Percentiles rank a stretch among this genome's conserved stretches.
These are phyloP conservation scores for Dermolepida albohirtum DNA, from an alignment of 2,888 invertebrate species.

Conservation along the genomic window DNA sequence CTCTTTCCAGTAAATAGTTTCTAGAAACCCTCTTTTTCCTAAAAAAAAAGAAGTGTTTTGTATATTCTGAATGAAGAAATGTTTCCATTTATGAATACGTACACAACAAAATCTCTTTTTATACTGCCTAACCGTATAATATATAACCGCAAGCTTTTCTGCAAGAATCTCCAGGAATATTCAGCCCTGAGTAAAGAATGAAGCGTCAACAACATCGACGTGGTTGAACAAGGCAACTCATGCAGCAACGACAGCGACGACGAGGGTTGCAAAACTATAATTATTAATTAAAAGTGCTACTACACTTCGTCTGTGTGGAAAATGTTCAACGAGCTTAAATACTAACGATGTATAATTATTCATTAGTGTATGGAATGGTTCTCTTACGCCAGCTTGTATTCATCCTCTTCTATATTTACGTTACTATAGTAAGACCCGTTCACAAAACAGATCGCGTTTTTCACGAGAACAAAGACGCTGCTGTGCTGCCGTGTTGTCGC, in stretches of 20 bases:
- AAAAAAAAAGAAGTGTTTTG: no score
- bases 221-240: conserved; percentile 3
- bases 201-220: conserved; percentile 4
- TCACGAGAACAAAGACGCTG: no score
- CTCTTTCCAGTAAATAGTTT: no score
- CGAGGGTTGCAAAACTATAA: conserved; percentile 26
- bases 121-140: no score
- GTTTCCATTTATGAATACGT: no score
- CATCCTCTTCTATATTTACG: conserved; percentile 2
- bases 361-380: conserved; percentile 9
- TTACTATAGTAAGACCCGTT: not conserved
- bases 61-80: not conserved
- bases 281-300: conserved; percentile 35
- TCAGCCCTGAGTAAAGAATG: conserved; percentile 11
- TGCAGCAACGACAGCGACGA: no score
- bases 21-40: no score
- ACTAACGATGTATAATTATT: conserved; percentile 35
- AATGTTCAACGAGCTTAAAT: conserved; percentile 29
- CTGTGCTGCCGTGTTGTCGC: no score
- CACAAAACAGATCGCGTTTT: no score
- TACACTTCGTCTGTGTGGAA: conserved; percentile 21
- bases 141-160: not conserved
- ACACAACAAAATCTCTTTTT: no score
- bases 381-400: not conserved
- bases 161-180: conserved; percentile 6